Conservation (phyloP, 35 echinoderm and acorn worm species). For the Eucidaris tribuloides region DNA sequence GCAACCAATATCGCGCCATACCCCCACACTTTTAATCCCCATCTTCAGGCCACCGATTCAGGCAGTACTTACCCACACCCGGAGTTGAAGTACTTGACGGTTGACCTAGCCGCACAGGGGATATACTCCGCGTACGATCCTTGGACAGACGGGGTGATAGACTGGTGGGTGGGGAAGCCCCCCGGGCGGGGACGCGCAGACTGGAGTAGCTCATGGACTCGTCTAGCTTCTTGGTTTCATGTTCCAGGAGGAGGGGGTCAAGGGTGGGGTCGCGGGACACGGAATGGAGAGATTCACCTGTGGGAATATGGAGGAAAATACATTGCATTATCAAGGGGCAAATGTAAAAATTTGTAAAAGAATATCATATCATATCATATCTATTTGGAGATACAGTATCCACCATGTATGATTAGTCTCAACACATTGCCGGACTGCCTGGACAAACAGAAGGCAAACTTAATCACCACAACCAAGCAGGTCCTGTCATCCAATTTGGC, state of each 20-base stretch:
- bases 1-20: background rate
- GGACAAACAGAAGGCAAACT: too few relatives aligned
- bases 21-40: background rate
- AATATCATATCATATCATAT: too few relatives aligned
- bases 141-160: conserved; percentile 55
- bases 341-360: too few relatives aligned
- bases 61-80: conserved; percentile 44
- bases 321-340: too few relatives aligned
- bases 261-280: conserved; percentile 90
- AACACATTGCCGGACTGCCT: too few relatives aligned
- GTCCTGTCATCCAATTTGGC: too few relatives aligned
- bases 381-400: too few relatives aligned
- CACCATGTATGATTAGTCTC: too few relatives aligned
- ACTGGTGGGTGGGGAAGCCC: conserved; percentile 63
- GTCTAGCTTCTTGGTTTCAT: conserved; percentile 92
- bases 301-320: background rate
- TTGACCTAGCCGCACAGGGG: conserved; percentile 61
- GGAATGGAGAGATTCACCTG: conserved; percentile 90
- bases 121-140: conserved; percentile 72
- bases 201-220: conserved; percentile 83
- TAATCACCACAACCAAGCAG: too few relatives aligned
- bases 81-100: conserved; percentile 83
- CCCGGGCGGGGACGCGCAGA: conserved; percentile 11
- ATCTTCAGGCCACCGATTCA: too few relatives aligned
- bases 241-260: conserved; percentile 84